These are phyloP conservation scores for Odontophorus gujanensis DNA, from an alignment of 2,113 vertebrate genomes.

Conservation along the genomic window DNA sequence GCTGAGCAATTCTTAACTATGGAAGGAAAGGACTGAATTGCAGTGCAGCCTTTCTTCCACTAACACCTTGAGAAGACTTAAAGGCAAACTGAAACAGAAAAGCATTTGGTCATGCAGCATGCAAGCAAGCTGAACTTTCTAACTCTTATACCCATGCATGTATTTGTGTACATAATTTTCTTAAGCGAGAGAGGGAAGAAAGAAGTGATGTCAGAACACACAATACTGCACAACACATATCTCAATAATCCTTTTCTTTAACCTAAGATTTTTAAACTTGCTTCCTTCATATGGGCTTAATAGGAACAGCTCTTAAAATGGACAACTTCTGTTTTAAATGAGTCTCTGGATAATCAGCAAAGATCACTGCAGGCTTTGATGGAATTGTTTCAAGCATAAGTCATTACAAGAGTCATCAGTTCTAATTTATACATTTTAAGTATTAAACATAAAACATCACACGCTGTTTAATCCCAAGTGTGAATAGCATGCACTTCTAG, in stretches of 20 bases:
- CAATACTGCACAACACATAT: background rate
- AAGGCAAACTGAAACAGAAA: slow-evolving; percentile 1
- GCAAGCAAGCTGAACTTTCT: background rate
- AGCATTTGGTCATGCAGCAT: background rate
- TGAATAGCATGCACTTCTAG: background rate
- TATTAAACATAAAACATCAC: background rate
- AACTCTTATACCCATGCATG: background rate
- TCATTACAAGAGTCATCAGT: background rate
- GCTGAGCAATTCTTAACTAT: background rate
- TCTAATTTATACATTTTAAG: background rate
- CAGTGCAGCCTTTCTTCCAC: slow-evolving; percentile 38
- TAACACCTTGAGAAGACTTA: background rate
- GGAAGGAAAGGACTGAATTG: background rate
- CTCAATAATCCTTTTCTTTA: background rate
- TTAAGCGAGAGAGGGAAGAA: background rate
- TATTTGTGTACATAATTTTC: background rate
- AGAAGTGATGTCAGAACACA: background rate
- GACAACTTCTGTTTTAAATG: background rate
- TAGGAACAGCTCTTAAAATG: background rate
- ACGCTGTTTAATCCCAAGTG: background rate
- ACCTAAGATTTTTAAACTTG: background rate
- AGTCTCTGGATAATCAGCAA: background rate
- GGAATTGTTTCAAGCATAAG: background rate
- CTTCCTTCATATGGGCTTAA: background rate
- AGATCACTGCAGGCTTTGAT: background rate